Base-by-base conservation (phyloP, 2,797 vertebrate species). In the Pygocentrus nattereri region DNA sequence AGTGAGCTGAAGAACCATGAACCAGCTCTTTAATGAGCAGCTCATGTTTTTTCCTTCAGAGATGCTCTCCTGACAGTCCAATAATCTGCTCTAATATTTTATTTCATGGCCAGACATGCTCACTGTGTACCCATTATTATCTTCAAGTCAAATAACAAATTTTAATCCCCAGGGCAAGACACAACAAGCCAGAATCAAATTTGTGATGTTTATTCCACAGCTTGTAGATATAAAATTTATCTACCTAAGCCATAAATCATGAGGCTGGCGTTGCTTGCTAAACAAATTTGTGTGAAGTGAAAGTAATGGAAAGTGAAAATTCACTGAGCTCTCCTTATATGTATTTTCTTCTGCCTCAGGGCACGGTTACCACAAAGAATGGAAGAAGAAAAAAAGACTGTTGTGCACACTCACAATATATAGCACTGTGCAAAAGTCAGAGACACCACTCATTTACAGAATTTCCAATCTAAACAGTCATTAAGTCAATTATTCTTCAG, bases 171-270 rank as follows among this genome's bases (percentile, higher is more conserved):
- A 59, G 80, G 81, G 86, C 72, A 81, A 81, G 78, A 70, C 47
- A 69, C 75, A 74, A 85, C 81, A 85, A 65, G 81, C 81, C 75
- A 78, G 52, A 83, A 87, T 87, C 76, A 87, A 82, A 87, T 85
- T 74, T 76, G 79, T 19, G n/a, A 78, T 85, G 81, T 80, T 82
- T 82, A 82, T 86, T 82, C 75, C 78, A 78, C 79, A 82, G 77
- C 81, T 74, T 85, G 87, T 88, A 86, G 84, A 88, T 80, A 83
- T 83, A 84, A 83, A 71, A 80, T 75, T 47, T 73, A 75, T 74
- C 79, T 80, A 83, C 84, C 72, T 74, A 78, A 79, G 81, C 75
- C 79, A 85, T 87, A 87, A 85, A 87, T 87, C 86, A 87, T 61
- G 30, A 74, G 67, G 72, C 73, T 2, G 13, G 27, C 47, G 75